Evolutionary conservation across 2,888 invertebrate genomes (phyloP).

Genomic region (Amiota mariae): DNA sequence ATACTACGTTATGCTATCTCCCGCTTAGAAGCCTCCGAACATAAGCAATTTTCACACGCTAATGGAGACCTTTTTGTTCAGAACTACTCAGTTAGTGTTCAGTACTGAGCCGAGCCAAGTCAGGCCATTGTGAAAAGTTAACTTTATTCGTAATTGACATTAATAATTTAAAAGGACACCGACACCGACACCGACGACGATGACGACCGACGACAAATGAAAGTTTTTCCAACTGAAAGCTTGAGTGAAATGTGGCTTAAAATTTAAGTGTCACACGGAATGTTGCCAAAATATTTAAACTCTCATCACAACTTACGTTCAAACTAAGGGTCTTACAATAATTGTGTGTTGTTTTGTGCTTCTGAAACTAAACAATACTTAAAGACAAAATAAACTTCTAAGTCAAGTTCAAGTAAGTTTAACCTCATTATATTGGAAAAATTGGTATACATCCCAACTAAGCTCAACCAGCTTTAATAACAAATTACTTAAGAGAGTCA

Average conservation of each 20-base stretch:
- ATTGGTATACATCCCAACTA: background rate
- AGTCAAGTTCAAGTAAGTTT: slow-evolving; percentile 9
- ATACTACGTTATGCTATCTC: slow-evolving; percentile 43
- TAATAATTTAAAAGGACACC: slow-evolving; percentile 70
- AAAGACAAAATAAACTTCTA: background rate
- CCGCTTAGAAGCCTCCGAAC: slow-evolving; percentile 23
- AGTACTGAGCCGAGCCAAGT: background rate
- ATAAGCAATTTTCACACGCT: slow-evolving; percentile 28
- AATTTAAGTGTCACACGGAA: slow-evolving; percentile 13
- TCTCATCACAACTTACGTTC: no score
- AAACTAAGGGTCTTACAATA: no score
- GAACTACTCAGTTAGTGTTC: background rate
- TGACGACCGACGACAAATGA: background rate
- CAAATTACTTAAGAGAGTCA: slow-evolving; percentile 29
- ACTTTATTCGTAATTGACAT: slow-evolving; percentile 67
- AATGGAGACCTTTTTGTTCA: slow-evolving; percentile 20
- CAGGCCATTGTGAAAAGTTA: slow-evolving; percentile 53
- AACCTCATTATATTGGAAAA: background rate
- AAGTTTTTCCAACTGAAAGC: slow-evolving; percentile 13
- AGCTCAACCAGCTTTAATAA: slow-evolving; percentile 14
- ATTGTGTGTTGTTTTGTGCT: no score
- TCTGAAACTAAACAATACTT: background rate
- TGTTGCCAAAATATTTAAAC: background rate
- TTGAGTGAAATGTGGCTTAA: slow-evolving; percentile 4
- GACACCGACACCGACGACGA: no score